Evolutionary conservation across 2,888 invertebrate genomes (phyloP), one percentile per base, ranked within the genome.

Genomic region (Crocallis elinguaria): DNA sequence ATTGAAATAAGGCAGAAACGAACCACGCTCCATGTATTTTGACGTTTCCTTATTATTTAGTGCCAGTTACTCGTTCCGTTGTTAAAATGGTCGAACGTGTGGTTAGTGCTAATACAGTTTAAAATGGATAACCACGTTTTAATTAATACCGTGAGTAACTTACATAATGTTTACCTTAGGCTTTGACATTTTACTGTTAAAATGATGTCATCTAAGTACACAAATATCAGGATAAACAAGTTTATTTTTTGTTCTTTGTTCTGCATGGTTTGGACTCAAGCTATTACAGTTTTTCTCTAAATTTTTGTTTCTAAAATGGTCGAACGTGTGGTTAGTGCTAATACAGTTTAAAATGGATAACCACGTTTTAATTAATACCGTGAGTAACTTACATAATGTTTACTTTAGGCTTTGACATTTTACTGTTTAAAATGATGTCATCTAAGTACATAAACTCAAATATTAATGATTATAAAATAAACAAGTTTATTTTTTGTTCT

Each of bases 1-100:
- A 69, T 71, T 72, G 66, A 69, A 62, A 59, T 71, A 67, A 70
- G 58, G 56, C 36, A 19, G 29, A 62, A 65, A 65, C 52, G 33
- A 43, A 48, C 45, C 58, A 69, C 61, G 68, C 69, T 71, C 62
- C 64, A 49, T 57, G 67, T 64, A 67, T 64, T 78, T 71, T 59
- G 57, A 61, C 59, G 66, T 75, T 78, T 79, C 78, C 76, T 75
- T 66, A 62, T 74, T 62, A 62, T 69, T 62, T 54, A 62, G 44
- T 38, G 55, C 48, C 66, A 73, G 73, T 72, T 60, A 57, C 36
- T 59, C 60, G 58, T 49, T 66, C 56, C 7, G 38, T 42, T 37
- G 51, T 60, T 57, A 52, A 60, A 57, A 62, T 64, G 62, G 25
- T 49, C 27, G 43, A 56, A 64, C 64, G 61, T 60, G 57, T 57